Base-by-base conservation (phyloP, 2,888 invertebrate genomes). In the Itoplectis maculator region DNA sequence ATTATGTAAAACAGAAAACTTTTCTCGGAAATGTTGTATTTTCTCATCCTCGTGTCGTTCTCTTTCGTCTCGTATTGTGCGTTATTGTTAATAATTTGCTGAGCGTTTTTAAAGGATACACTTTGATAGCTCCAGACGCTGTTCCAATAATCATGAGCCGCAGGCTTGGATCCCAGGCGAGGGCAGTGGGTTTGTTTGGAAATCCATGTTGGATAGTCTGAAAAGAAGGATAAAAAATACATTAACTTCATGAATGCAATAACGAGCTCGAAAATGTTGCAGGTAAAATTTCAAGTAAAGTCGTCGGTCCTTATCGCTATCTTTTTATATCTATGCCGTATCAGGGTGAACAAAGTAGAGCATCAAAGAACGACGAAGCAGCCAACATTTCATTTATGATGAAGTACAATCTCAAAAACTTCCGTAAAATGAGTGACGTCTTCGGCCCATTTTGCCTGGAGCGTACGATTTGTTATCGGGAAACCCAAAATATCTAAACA, bases 131-230 rank as follows among this genome's bases (percentile, higher is more conserved):
- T 85, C 99, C 99, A 81, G 96, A 96, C 88, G 97, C 97, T n/a
- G 99, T 99, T 87, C 98, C 99, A 89, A 99, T 95, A 70, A 98
- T 99, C 91, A 99, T 95, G 68, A 99, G 95, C 87, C 97, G 95
- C 77, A 98, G 95, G 73, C 96, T 95, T 0, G 97, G 96, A 93
- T 99, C 99, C 96, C 98, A 99, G 35, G 98, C 98, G 90, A 99
- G 93, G 5, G 98, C 97, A 13, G 98, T 97, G 23, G 99, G 99
- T 94, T 98, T 98, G 94, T 98, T 97, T 18, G 99, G 99, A 93
- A 99, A 99, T 84, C 99, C 99, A 96, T 99, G 99, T 90, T 98
- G 98, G 79, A 97, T 96, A 88, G 98, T 98, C 99, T 99, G 95
- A 59, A 95, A 91, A 84, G 13, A 82, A 80, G 78, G 73, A 78